These are phyloP conservation scores for Pampusana beccarii DNA, from an alignment of 2,113 vertebrate species.

Conservation along the genomic window DNA sequence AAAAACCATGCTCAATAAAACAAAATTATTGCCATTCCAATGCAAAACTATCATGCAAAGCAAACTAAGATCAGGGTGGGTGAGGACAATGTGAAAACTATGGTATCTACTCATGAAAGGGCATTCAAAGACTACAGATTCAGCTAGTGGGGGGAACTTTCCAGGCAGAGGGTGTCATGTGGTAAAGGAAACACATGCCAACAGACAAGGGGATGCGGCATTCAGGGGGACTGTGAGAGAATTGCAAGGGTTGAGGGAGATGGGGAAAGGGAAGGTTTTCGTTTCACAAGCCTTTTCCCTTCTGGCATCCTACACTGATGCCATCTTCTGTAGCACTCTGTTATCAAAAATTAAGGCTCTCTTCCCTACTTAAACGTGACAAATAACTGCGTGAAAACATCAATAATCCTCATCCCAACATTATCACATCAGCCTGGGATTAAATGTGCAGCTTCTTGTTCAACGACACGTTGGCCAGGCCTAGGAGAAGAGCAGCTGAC, in stretches of 20 bases:
- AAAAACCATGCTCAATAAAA: constrained; percentile 87
- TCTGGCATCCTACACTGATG: neutral
- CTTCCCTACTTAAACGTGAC: neutral
- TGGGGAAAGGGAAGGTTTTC: constrained; percentile 4
- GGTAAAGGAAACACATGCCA: constrained; percentile 76
- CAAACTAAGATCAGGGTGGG: constrained; percentile 61
- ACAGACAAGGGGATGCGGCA: constrained; percentile 65
- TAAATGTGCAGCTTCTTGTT: neutral
- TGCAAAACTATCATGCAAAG: constrained; percentile 84
- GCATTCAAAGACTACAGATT: constrained; percentile 56
- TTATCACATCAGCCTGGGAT: neutral
- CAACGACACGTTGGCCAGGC: neutral
- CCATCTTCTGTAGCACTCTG: neutral
- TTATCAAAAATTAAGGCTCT: neutral
- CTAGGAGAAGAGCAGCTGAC: neutral
- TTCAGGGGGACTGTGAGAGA: constrained; percentile 46
- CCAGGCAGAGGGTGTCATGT: constrained; percentile 54
- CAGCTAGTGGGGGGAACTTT: constrained; percentile 47
- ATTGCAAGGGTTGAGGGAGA: constrained; percentile 2
- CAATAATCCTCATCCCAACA: neutral
- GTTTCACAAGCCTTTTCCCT: constrained; percentile 2
- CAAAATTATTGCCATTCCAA: constrained; percentile 82
- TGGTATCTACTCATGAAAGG: constrained; percentile 48
- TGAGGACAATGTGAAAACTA: constrained; percentile 51
- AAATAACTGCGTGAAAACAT: neutral